These are phyloP conservation scores for Melopsittacus undulatus DNA, from an alignment of 2,797 vertebrate genomes.

Conservation along the genomic window DNA sequence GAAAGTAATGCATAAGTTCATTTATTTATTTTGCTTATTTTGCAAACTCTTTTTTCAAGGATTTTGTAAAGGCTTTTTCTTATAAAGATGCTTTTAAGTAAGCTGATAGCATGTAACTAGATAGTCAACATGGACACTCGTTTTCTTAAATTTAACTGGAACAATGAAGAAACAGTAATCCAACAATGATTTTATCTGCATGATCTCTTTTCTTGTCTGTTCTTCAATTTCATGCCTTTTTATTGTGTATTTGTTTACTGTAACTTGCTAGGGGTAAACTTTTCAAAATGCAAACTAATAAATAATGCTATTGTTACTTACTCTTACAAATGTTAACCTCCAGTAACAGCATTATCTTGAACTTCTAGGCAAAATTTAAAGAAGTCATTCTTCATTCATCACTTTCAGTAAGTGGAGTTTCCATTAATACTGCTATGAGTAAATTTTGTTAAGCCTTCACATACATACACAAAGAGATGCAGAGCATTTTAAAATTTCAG, in stretches of 20 bases:
- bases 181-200: not conserved
- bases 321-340: not conserved
- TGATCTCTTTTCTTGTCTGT: not conserved
- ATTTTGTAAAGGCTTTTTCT: not conserved
- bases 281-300: not conserved
- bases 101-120: not conserved
- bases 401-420: not conserved
- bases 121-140: not conserved
- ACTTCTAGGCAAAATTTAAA: not conserved
- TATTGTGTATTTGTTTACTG: not conserved
- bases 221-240: not conserved
- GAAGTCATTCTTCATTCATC: not conserved
- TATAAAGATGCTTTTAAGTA: not conserved
- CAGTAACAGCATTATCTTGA: not conserved
- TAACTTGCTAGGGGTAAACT: not conserved
- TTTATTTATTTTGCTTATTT: not conserved
- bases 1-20: not conserved
- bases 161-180: not conserved
- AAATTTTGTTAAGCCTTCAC: not conserved
- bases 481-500: not conserved
- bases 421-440: not conserved
- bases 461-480: not conserved
- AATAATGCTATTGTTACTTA: not conserved
- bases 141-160: not conserved
- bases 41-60: not conserved